Conservation (phyloP, 2,797 vertebrate species). For the Crossoptilon crossoptilon region DNA sequence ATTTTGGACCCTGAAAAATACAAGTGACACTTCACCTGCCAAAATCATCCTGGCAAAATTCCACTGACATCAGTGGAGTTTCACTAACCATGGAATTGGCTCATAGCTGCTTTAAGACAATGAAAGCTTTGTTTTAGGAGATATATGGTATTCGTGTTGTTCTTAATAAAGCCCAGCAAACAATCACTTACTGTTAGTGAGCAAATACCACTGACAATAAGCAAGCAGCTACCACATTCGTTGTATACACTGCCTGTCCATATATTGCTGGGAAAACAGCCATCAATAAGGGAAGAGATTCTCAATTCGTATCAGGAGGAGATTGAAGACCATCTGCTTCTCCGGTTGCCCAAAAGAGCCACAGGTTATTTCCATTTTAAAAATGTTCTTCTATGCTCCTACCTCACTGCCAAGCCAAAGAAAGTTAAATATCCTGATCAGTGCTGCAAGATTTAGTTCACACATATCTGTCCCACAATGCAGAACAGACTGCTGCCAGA, state of each 20-base stretch:
- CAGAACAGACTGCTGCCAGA: neutral
- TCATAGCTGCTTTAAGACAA: constrained; percentile 30
- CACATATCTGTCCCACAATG: fast-evolving
- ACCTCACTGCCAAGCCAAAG: neutral
- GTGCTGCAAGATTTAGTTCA: neutral
- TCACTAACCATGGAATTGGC: constrained; percentile 30
- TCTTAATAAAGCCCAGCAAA: constrained; percentile 43
- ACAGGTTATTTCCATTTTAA: neutral
- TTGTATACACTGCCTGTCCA: neutral
- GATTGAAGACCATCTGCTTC: neutral
- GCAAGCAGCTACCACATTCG: neutral
- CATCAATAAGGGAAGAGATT: neutral
- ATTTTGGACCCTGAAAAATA: neutral
- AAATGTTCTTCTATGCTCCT: neutral
- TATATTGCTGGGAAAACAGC: neutral
- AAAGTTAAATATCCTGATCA: neutral
- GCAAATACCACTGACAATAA: neutral
- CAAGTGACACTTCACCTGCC: constrained; percentile 56
- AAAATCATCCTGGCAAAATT: constrained; percentile 38
- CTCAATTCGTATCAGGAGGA: neutral
- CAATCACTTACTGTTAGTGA: neutral
- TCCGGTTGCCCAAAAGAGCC: neutral
- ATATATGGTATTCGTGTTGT: neutral
- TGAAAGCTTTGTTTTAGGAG: constrained; percentile 48
- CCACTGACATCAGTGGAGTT: constrained; percentile 22